These are phyloP conservation scores for Australoheros facetus DNA, from an alignment of 2,797 vertebrate species.

Conservation along the genomic window DNA sequence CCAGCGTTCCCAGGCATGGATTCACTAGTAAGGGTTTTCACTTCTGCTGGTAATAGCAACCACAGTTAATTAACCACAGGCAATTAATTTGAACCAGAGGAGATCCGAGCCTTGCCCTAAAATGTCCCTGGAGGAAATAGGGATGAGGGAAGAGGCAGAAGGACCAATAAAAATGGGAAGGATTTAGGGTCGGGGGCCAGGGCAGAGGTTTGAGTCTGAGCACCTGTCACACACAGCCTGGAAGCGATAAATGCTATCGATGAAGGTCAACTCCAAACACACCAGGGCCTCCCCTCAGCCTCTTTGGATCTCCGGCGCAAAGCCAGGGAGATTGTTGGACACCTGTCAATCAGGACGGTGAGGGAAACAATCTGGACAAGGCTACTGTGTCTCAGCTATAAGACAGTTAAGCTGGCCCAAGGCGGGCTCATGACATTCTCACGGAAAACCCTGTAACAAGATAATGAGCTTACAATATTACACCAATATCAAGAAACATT, in stretches of 20 bases:
- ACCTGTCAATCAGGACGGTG: constrained; percentile 79
- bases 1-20: constrained; percentile 46
- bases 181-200: constrained; percentile 55
- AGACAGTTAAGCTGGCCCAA: constrained; percentile 55
- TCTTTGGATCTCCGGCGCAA: constrained; percentile 78
- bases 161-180: constrained; percentile 63
- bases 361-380: constrained; percentile 60
- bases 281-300: constrained; percentile 50
- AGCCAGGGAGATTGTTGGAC: constrained; percentile 79
- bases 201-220: constrained; percentile 56
- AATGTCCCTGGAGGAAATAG: constrained; percentile 54
- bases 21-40: constrained; percentile 39
- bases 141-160: constrained; percentile 44
- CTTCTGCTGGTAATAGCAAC: constrained; percentile 56
- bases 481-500: constrained; percentile 63
- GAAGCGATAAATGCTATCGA: constrained; percentile 72
- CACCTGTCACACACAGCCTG: constrained; percentile 78
- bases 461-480: constrained; percentile 75
- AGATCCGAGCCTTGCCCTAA: constrained; percentile 44
- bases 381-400: constrained; percentile 68
- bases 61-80: constrained; percentile 70
- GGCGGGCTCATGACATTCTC: constrained; percentile 73
- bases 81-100: constrained; percentile 65
- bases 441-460: constrained; percentile 73
- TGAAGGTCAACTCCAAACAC: constrained; percentile 67